Percentiles rank a stretch among this genome's conserved stretches.
These are phyloP conservation scores for Oncorhynchus kisutch DNA, from an alignment of 2,113 vertebrate species.

Conservation along the genomic window DNA sequence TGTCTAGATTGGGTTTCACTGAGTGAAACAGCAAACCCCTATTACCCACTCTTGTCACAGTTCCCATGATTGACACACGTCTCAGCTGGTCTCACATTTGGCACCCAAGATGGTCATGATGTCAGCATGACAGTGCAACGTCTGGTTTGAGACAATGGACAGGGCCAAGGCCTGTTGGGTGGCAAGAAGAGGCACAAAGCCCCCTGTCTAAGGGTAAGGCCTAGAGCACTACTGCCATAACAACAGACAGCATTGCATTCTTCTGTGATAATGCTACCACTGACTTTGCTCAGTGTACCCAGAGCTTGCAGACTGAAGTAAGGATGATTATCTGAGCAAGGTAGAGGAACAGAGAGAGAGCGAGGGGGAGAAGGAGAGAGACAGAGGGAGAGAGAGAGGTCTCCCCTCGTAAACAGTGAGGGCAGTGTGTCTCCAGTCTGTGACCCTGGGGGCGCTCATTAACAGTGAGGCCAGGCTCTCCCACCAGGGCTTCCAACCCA, in stretches of 20 bases:
- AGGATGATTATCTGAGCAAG: slow-evolving; percentile 4
- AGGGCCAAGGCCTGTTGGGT: neutral
- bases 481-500: slow-evolving; percentile 54
- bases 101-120: slow-evolving; percentile 37
- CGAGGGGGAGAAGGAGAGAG: slow-evolving; percentile 41
- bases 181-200: slow-evolving; percentile 3
- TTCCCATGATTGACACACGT: slow-evolving; percentile 60
- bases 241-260: slow-evolving; percentile 25
- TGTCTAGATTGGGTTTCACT: slow-evolving; percentile 37
- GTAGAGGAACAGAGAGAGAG: slow-evolving; percentile 23
- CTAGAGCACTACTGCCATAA: neutral
- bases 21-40: slow-evolving; percentile 3
- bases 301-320: neutral
- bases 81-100: slow-evolving; percentile 41
- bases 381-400: slow-evolving; percentile 21
- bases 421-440: slow-evolving; percentile 45
- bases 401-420: slow-evolving; percentile 34
- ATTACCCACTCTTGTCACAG: slow-evolving; percentile 43
- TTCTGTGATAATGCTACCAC: neutral
- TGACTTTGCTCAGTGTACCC: neutral
- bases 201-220: slow-evolving; percentile 23
- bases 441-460: slow-evolving; percentile 69
- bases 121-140: slow-evolving; percentile 43
- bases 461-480: slow-evolving; percentile 57
- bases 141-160: slow-evolving; percentile 37